Base-by-base conservation (phyloP, 2,888 invertebrate genomes). In the Pogonocherus hispidulus region DNA sequence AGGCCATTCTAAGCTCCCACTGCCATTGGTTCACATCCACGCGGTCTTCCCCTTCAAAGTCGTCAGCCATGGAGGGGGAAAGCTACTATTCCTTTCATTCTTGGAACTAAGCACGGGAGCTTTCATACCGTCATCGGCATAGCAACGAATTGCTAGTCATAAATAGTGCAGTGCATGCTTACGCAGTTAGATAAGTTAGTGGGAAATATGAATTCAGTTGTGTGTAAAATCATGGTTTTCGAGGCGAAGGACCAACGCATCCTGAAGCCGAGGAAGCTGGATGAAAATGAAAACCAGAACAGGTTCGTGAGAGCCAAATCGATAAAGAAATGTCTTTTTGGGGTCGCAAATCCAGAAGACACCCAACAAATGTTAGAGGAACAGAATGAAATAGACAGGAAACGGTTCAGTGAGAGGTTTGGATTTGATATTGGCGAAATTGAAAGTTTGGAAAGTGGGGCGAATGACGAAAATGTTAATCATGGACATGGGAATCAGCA, bases 281-380 rank as follows among this genome's bases (percentile, higher is more conserved):
- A 67, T 18, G 70, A 71, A 16, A 68, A 66, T 18, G 69, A 62
- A 14, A 71, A 46, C 44, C 62, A 54, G 46, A 56, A 19, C 9
- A 67, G 47, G n/a, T 67, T 59, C 9, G 37, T 56, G n/a, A 60
- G 67, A 54, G 47, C 62, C 5, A 52, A 18, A 23, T 32, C 55
- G 2, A 70, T 70, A 78, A 88, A 88, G 83, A 88, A 87, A 80
- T 91, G 91, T 78, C 82, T 91, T 2, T 91, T 91, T 76, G 91
- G 91, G 6, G 86, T 87, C 1, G 88, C 91, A 9, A 89, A 89
- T 76, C 82, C 89, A 3, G 87, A 88, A 22, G 90, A 90, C 63
- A 90, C 90, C 3, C 87, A 85, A 59, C 86, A 88, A 37, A 81
- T 91, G 76, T 86, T 91, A 73, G 87, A 89, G 35, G 90, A 91